These are phyloP conservation scores for Monoplex corrugatus DNA, from an alignment of 2,888 invertebrate species.

Conservation along the genomic window DNA sequence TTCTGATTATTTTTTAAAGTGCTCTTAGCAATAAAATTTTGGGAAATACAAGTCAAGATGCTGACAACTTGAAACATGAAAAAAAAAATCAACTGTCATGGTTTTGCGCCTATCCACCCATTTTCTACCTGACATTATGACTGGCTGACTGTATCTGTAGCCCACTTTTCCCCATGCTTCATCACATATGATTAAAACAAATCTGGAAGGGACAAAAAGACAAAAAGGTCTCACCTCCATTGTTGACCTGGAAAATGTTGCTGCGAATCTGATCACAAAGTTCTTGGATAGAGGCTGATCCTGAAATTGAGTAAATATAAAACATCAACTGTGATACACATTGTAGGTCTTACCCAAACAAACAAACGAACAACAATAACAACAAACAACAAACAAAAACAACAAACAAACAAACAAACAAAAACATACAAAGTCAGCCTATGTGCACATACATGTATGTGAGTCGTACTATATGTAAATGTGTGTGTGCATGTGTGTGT, in stretches of 20 bases:
- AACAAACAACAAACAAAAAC: background rate
- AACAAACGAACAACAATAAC: background rate
- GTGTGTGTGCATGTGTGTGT: background rate
- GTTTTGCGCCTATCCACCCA: background rate
- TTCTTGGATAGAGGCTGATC: constrained; percentile 86
- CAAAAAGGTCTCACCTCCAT: constrained; percentile 68
- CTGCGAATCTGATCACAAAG: constrained; percentile 68
- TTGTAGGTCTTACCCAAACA: background rate
- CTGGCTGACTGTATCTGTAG: too few species aligned
- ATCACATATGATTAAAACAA: too few species aligned
- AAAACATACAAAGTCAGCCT: background rate
- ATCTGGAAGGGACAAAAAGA: background rate
- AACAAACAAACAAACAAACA: background rate
- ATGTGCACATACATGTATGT: too few species aligned
- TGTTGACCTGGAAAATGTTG: constrained; percentile 75
- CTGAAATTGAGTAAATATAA: constrained; percentile 77
- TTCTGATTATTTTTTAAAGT: too few species aligned
- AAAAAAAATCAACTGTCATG: background rate
- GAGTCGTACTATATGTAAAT: background rate
- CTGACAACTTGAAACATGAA: too few species aligned
- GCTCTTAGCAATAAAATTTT: too few species aligned
- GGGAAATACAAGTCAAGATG: too few species aligned
- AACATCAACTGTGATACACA: background rate
- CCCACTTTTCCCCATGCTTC: too few species aligned
- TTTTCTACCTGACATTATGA: background rate